Evolutionary conservation across 1,140 invertebrate species (phyloP), one percentile per base, ranked within the genome.

Genomic region (Drosophila miranda): DNA sequence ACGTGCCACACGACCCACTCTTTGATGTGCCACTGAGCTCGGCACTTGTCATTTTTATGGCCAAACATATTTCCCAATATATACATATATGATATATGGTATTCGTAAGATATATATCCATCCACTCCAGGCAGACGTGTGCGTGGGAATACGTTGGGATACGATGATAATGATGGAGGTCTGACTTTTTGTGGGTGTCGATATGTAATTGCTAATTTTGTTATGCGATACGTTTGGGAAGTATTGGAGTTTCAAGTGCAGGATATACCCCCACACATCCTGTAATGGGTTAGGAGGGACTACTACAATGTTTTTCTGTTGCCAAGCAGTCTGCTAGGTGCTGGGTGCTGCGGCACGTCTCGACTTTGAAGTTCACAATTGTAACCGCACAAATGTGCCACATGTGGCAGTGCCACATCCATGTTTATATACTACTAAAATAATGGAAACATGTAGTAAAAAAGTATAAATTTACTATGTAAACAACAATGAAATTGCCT

Each of bases 391-490:
- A 76, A 71, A 84, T 86, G 81, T 86, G 61, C 57, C 49, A 56
- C 63, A 59, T 68, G 63, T 78, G 60, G 75, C 46, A 26, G 62
- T 86, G 9, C 3, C 30, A 34, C 34, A 13, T 38, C 34, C 34
- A 5, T 38, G 82, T 86, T 86, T 86, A 82, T 86, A 87, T 76
- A 86, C 82, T 87, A 88, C 82, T 87, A 78, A 87, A 86, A 84
- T 88, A 87, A 86, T 86, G 82, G 75, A 86, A 87, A 78, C 78
- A 87, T 82, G 82, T 86, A 78, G 82, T 86, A 87, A 86, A 87
- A 68, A 86, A 87, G 82, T 86, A 86, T 86, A 86, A 86, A 86
- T 86, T 86, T 86, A 86, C 82, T 86, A 87, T 86, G 82, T 86
- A 86, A 86, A 83, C 79, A 83, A 80, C 77, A 80, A 64, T 69